Evolutionary conservation across 1,140 invertebrate genomes (phyloP).

Genomic region (Drosophila pruinosa): DNA sequence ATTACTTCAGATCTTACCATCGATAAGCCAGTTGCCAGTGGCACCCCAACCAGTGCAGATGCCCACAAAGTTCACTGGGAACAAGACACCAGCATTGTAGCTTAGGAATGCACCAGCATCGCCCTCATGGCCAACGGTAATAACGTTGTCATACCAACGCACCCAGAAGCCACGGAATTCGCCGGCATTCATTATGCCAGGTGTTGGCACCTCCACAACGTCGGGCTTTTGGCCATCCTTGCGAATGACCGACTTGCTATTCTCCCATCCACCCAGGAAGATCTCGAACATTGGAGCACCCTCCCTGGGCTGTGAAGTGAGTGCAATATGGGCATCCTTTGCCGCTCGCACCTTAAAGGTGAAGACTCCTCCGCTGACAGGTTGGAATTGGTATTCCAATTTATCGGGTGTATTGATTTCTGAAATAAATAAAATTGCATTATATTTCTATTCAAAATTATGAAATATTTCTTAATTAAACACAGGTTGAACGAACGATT

Average conservation of each 20-base stretch:
- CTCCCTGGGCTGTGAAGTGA: slow-evolving; percentile 87
- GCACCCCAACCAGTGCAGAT: slow-evolving; percentile 94
- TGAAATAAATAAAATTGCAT: slow-evolving; percentile 71
- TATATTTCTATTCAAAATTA: not conserved
- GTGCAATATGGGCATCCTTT: slow-evolving; percentile 91
- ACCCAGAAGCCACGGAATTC: slow-evolving; percentile 93
- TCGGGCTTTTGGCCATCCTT: slow-evolving; percentile 91
- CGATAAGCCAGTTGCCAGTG: slow-evolving; percentile 91
- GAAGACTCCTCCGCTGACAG: slow-evolving; percentile 86
- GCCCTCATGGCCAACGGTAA: slow-evolving; percentile 80
- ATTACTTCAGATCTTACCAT: slow-evolving; percentile 87
- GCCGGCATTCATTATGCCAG: slow-evolving; percentile 86
- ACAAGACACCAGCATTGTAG: slow-evolving; percentile 88
- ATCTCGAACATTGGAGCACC: slow-evolving; percentile 90
- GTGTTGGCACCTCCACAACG: slow-evolving; percentile 88
- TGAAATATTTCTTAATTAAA: not conserved
- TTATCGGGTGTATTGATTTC: slow-evolving; percentile 90
- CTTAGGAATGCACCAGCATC: slow-evolving; percentile 88
- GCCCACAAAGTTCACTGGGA: slow-evolving; percentile 88
- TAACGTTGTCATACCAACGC: slow-evolving; percentile 87
- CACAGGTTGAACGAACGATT: not conserved
- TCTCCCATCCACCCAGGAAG: slow-evolving; percentile 93
- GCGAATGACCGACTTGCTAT: slow-evolving; percentile 92
- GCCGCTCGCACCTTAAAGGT: slow-evolving; percentile 89
- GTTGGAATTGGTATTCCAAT: slow-evolving; percentile 91